Conservation (phyloP, 2,797 vertebrate species). For the Ctenochaetus hawaiiensis region DNA sequence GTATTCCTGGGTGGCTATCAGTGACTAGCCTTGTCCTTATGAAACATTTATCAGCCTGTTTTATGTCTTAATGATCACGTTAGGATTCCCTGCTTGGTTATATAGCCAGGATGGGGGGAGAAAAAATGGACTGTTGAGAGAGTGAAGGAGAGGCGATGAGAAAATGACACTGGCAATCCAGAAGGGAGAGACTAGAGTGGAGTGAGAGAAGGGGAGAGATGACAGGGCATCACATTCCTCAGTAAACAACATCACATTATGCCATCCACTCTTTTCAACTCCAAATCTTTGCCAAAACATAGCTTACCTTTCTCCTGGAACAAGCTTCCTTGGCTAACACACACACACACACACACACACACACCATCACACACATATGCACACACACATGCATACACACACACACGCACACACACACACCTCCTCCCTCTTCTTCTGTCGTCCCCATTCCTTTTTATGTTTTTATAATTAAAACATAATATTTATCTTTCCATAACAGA, state of each 20-base stretch:
- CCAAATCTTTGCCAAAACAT: slow-evolving; percentile 82
- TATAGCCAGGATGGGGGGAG: slow-evolving; percentile 68
- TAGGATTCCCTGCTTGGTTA: slow-evolving; percentile 86
- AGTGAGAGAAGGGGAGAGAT: slow-evolving; percentile 62
- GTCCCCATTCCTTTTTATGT: slow-evolving; percentile 87
- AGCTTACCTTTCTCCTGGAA: slow-evolving; percentile 83
- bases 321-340: slow-evolving; percentile 67
- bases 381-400: slow-evolving; percentile 49
- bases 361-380: slow-evolving; percentile 20
- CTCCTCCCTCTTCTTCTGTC: slow-evolving; percentile 60
- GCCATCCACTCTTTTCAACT: slow-evolving; percentile 82
- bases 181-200: slow-evolving; percentile 57
- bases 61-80: slow-evolving; percentile 89
- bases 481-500: slow-evolving; percentile 91
- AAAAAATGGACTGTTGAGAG: slow-evolving; percentile 56
- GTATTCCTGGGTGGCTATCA: slow-evolving; percentile 85
- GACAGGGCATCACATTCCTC: slow-evolving; percentile 79
- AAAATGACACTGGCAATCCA: slow-evolving; percentile 65
- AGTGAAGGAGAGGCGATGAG: slow-evolving; percentile 64
- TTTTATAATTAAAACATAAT: slow-evolving; percentile 92
- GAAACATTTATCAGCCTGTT: slow-evolving; percentile 88
- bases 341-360: slow-evolving; percentile 20
- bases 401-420: slow-evolving; percentile 46
- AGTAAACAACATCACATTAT: slow-evolving; percentile 80
- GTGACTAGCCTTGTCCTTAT: slow-evolving; percentile 85